Conservation (phyloP, 1,140 invertebrate genomes). For the Phymastichus coffea region DNA sequence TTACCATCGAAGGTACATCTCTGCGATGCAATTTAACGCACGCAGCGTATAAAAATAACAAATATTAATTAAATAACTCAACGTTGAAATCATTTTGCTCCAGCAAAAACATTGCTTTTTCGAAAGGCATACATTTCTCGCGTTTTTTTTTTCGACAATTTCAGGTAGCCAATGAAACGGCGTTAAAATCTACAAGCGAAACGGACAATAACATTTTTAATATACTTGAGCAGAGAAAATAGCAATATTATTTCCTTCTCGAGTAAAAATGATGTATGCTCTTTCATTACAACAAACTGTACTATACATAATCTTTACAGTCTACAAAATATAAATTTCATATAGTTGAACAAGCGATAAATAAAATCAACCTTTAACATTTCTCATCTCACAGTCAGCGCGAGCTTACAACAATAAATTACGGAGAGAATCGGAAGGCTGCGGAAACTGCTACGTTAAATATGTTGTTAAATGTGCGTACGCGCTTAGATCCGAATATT, state of each 20-base stretch:
- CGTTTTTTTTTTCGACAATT: too few relatives aligned
- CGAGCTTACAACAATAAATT: not conserved
- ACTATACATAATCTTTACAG: too few relatives aligned
- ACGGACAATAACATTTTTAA: too few relatives aligned
- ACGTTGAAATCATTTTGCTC: not conserved
- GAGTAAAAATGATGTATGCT: too few relatives aligned
- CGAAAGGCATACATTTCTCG: not conserved
- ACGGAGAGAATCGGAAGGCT: not conserved
- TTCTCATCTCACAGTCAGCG: too few relatives aligned
- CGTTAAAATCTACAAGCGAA: too few relatives aligned
- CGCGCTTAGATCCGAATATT: not conserved
- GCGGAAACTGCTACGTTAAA: not conserved
- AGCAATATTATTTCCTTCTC: too few relatives aligned
- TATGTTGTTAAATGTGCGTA: not conserved
- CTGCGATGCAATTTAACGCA: not conserved
- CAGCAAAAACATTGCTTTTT: not conserved
- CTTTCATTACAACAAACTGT: too few relatives aligned
- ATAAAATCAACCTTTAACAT: too few relatives aligned
- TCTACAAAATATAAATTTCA: not conserved
- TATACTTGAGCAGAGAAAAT: too few relatives aligned
- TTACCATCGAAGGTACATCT: not conserved
- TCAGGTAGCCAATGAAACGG: too few relatives aligned
- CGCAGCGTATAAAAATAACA: slow-evolving; percentile 4
- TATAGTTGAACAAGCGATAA: not conserved
- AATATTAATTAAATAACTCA: not conserved